These are phyloP conservation scores for Cyrtorhinus lividipennis DNA, from an alignment of 1,140 invertebrate species.

Conservation along the genomic window DNA sequence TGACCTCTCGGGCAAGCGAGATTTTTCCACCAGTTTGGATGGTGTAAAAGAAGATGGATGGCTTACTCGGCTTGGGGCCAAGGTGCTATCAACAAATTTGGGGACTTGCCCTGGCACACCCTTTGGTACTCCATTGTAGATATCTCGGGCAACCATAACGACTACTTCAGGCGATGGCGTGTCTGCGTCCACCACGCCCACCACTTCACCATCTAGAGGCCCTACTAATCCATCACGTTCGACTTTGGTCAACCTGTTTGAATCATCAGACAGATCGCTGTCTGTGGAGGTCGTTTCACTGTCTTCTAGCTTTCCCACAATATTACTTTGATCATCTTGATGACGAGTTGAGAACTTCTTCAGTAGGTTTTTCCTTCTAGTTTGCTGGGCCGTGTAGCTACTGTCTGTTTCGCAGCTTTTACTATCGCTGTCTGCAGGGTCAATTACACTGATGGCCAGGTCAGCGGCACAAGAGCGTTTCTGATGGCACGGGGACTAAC, in stretches of 20 bases:
- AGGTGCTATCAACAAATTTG: neutral
- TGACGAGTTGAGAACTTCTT: neutral
- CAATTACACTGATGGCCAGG: too few species aligned
- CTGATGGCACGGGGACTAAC: too few species aligned
- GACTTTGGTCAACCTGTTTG: neutral
- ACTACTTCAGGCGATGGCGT: neutral
- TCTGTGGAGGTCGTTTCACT: neutral
- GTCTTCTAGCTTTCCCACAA: neutral
- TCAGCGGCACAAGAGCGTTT: too few species aligned
- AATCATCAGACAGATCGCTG: neutral
- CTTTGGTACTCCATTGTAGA: neutral
- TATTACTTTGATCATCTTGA: too few species aligned
- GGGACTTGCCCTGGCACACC: neutral
- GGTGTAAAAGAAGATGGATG: neutral
- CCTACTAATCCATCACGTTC: neutral
- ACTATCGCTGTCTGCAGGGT: neutral
- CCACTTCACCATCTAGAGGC: neutral
- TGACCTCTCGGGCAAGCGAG: neutral
- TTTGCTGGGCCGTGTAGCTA: neutral
- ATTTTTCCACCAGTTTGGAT: neutral
- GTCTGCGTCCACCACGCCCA: neutral
- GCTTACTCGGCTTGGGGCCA: neutral
- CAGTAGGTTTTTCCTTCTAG: neutral
- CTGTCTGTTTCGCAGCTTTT: neutral
- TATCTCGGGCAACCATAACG: neutral